phyloP scores from a whole-genome alignment of 2,797 vertebrate genomes.

The Enteromius paludinosus region DNA sequence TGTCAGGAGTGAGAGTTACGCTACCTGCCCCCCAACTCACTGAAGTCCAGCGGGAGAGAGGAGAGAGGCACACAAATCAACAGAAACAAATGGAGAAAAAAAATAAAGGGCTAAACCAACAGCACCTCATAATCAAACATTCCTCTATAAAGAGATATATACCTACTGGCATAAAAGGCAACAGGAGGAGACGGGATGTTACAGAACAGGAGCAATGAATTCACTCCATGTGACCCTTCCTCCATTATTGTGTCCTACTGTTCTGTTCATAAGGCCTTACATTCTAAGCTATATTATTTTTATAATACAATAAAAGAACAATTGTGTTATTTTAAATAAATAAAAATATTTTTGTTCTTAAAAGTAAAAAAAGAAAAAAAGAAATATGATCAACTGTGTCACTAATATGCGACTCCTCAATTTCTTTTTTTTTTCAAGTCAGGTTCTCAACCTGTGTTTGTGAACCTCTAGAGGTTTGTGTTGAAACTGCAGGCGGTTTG shows the following conservation, averaged over 20 bases:
- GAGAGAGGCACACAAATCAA: constrained; percentile 49
- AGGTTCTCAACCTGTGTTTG: too few species aligned
- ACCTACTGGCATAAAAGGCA: constrained; percentile 16
- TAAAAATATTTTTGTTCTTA: background rate
- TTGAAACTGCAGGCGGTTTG: background rate
- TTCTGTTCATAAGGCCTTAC: background rate
- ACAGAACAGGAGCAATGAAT: constrained; percentile 11
- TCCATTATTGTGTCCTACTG: background rate
- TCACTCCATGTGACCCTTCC: background rate
- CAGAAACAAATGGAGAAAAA: constrained; percentile 32
- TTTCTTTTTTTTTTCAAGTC: too few species aligned
- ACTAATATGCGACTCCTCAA: too few species aligned
- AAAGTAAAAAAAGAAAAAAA: background rate
- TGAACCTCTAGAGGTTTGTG: background rate
- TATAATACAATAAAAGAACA: too few species aligned
- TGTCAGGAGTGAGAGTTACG: constrained; percentile 59
- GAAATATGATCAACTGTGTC: too few species aligned
- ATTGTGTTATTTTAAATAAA: background rate
- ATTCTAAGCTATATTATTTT: background rate
- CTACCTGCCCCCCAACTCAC: constrained; percentile 72
- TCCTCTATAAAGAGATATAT: constrained; percentile 29
- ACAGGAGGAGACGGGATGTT: background rate
- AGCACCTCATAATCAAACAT: constrained; percentile 15
- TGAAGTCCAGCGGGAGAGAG: constrained; percentile 65
- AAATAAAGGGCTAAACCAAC: constrained; percentile 36